Evolutionary conservation across 1,140 invertebrate species (phyloP), one percentile per base, ranked within the genome.

Genomic region (Aricia agestis): DNA sequence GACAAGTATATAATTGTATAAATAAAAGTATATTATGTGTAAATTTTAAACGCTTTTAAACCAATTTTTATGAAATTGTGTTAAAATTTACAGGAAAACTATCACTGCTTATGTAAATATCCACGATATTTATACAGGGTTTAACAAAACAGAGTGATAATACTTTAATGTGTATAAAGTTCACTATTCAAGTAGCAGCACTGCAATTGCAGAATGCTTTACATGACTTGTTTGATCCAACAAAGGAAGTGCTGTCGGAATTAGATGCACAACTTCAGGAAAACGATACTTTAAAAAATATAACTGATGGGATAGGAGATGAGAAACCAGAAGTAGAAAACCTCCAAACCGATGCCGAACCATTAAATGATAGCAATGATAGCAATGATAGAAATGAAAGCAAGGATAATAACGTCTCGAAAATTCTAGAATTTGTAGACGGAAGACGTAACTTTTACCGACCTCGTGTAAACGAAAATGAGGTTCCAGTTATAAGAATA

Each of bases 401-500:
- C 6, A 36, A 9, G 2, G 36, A 36, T 9, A 36, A 36, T 36
- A 36, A 36, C 6, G 36, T 42, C 13, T 31, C 10, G 6, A 13
- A 52, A 52, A 19, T 32, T 31, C 5, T 45, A 17, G 9, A n/a
- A 69, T 13, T 1, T 6, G n/a, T 18, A 17, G 9, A 63, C 68
- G 36, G 36, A 63, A 69, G 13, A n/a, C 31, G 10, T n/a, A 66
- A 31, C 45, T 52, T 13, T 15, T 13, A 13, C 11, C 45, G 45
- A 4, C 45, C 1, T 52, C 45, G 13, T 52, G 13, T 9, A 9
- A 52, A 52, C 45, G 45, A 52, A 52, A 15, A 52, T 59, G 45
- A 57, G 1, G 19, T 68, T 58, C 66, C 42, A 11, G n/a, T 74
- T n/a, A 67, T 66, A 9, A 74, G 66, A 67, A 66, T 74, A 63